Percentiles rank a stretch among this genome's conserved stretches.
These are phyloP conservation scores for Leucopternis melanops DNA, from an alignment of 2,113 vertebrate genomes.

Conservation along the genomic window DNA sequence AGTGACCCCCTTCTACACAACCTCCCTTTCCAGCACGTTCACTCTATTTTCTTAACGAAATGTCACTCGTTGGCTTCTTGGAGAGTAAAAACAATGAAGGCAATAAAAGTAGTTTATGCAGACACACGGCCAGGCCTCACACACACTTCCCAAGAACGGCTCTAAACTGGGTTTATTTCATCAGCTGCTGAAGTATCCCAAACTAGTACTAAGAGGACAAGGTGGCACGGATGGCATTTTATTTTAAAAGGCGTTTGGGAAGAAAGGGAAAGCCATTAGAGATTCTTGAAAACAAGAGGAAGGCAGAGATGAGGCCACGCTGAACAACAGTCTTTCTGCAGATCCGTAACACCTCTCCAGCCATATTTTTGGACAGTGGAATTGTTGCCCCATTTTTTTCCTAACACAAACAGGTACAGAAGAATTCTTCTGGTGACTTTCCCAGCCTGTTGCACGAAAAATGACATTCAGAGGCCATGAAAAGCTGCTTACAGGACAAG, in stretches of 20 bases:
- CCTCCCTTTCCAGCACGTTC: constrained; percentile 66
- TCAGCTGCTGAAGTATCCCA: constrained; percentile 69
- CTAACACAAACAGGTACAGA: not conserved
- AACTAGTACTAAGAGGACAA: constrained; percentile 56
- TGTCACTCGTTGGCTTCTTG: constrained; percentile 70
- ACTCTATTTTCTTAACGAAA: constrained; percentile 75
- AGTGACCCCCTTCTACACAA: constrained; percentile 37
- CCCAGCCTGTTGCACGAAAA: not conserved
- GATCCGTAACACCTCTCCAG: not conserved
- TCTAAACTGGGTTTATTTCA: constrained; percentile 64
- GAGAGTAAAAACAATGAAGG: constrained; percentile 70
- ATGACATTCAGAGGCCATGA: not conserved
- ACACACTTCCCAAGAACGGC: constrained; percentile 17
- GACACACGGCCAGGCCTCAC: constrained; percentile 44
- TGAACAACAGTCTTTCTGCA: not conserved
- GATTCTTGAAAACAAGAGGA: not conserved
- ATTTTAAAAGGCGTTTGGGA: not conserved
- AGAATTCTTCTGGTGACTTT: not conserved
- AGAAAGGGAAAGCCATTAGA: not conserved
- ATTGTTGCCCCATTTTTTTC: not conserved
- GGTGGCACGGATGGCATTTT: constrained; percentile 4
- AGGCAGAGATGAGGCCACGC: not conserved
- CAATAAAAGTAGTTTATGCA: constrained; percentile 72
- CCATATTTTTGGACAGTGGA: not conserved
- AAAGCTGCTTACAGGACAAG: not conserved